Evolutionary conservation across 2,888 invertebrate genomes (phyloP), one percentile per base, ranked within the genome.

Genomic region (Trachelus troglodyta): DNA sequence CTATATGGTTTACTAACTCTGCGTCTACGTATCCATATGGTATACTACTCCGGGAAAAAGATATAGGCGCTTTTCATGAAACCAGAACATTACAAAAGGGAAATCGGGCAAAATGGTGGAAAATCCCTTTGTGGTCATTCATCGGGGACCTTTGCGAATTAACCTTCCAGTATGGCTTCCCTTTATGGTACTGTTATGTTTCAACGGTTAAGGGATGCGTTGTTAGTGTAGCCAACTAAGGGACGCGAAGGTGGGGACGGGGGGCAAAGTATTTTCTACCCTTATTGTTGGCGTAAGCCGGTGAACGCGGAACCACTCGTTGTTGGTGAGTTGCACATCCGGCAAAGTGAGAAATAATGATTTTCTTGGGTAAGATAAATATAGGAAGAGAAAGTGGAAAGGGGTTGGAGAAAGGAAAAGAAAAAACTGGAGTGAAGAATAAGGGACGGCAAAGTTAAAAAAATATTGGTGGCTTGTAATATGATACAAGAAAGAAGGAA

Each of bases 41-140:
- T 37, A 1, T 1, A 37, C 37, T 37, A 37, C 12, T 37, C 1
- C 4, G 12, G 4, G 4, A 37, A 15, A 15, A 15, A 15, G 23
- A 9, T 56, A 56, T 1, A 56, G 56, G 9, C 56, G 56, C 23
- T 56, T 56, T 56, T 56, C 23, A 56, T 23, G 56, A 56, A 56
- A 56, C 56, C 9, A 56, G 23, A 56, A 9, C 56, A 56, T 56
- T 73, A 74, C 77, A 78, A 83, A 84, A 77, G 82, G 83, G 83
- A 81, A 85, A 86, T 84, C 83, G 83, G 83, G 76, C 77, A 79
- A 76, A 71, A 79, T 71, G 75, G 23, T 9, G 75, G 81, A 83
- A 83, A 85, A 86, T 87, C 85, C 83, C 82, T 77, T 31, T 79
- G 81, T 73, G 80, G 80, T 80, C 81, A 81, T 85, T 85, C 69